These are phyloP conservation scores for Danio choprae DNA, from an alignment of 2,797 vertebrate species.

Conservation along the genomic window DNA sequence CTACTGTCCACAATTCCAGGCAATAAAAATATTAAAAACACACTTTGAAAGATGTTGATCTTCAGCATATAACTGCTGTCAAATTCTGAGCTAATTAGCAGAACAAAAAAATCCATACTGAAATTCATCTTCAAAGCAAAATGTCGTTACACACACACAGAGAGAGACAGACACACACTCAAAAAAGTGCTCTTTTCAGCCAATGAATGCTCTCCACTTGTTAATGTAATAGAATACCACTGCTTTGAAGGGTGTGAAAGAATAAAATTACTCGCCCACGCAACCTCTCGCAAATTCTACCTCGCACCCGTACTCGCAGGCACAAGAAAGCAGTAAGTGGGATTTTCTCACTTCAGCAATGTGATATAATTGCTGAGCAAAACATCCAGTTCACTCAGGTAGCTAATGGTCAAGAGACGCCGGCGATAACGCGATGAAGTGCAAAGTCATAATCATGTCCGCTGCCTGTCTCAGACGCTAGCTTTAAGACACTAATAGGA, in stretches of 20 bases:
- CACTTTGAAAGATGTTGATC: slow-evolving; percentile 9
- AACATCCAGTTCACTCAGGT: slow-evolving; percentile 57
- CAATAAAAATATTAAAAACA: slow-evolving; percentile 3
- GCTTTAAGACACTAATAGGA: slow-evolving; percentile 81
- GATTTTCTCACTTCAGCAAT: slow-evolving; percentile 60
- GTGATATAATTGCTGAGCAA: slow-evolving; percentile 62
- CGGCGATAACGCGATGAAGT: slow-evolving; percentile 49
- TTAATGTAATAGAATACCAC: slow-evolving; percentile 69
- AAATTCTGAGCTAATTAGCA: slow-evolving; percentile 39
- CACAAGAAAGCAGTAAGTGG: slow-evolving; percentile 57
- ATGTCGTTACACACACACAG: not conserved
- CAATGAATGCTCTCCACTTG: slow-evolving; percentile 57
- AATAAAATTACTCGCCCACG: slow-evolving; percentile 67
- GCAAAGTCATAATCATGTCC: slow-evolving; percentile 61
- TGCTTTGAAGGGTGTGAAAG: slow-evolving; percentile 63
- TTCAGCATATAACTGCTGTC: slow-evolving; percentile 7
- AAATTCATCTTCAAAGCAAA: slow-evolving; percentile 16
- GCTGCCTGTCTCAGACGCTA: slow-evolving; percentile 65
- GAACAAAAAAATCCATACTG: slow-evolving; percentile 11
- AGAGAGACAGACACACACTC: not conserved
- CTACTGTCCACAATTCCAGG: not conserved
- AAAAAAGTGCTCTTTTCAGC: slow-evolving; percentile 11
- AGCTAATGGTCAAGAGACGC: slow-evolving; percentile 61
- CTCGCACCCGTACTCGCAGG: slow-evolving; percentile 38
- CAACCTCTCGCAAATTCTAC: slow-evolving; percentile 58